Evolutionary conservation across 2,797 vertebrate genomes (phyloP).

Genomic region (Phaenicophaeus curvirostris): DNA sequence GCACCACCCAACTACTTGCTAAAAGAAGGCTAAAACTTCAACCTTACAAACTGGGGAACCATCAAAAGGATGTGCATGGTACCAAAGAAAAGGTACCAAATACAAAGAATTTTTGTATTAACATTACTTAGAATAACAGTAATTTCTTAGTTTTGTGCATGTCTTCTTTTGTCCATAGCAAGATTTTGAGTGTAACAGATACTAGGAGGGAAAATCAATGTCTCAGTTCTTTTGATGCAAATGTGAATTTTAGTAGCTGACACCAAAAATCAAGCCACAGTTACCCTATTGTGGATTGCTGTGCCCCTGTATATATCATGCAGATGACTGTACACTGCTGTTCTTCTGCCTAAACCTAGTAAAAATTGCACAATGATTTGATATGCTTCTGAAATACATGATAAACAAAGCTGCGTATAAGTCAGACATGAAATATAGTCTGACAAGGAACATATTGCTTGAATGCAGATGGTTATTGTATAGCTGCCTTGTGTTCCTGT

Average conservation of each 20-base stretch:
- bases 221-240: not conserved
- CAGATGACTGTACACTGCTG: not conserved
- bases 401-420: not conserved
- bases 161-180: not conserved
- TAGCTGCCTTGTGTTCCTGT: not conserved
- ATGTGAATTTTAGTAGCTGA: not conserved
- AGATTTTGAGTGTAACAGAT: not conserved
- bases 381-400: not conserved
- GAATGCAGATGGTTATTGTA: not conserved
- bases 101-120: not conserved
- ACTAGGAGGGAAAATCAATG: not conserved
- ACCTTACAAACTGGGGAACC: not conserved
- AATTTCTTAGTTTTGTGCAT: not conserved
- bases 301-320: not conserved
- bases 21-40: not conserved
- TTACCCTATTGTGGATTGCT: not conserved
- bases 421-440: not conserved
- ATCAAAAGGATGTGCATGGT: not conserved
- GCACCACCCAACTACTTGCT: not conserved
- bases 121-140: not conserved
- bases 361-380: not conserved
- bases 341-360: not conserved
- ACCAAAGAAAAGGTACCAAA: not conserved
- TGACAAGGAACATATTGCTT: not conserved
- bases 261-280: not conserved